phyloP scores from a whole-genome alignment of 1,140 invertebrate genomes.

The Zaprionus kolodkinae region DNA sequence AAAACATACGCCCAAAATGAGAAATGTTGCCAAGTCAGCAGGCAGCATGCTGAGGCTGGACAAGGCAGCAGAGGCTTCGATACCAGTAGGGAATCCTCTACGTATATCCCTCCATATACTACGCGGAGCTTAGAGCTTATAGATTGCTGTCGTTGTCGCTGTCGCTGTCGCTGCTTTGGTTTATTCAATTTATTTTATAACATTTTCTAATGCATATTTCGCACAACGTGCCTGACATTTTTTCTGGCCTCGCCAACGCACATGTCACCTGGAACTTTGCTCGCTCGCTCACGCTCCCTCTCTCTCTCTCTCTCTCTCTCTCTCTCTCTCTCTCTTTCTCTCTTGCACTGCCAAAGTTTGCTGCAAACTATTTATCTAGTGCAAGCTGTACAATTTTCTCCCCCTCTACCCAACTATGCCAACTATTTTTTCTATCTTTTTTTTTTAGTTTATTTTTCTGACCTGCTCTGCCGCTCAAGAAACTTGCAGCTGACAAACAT shows the following conservation, averaged over 20 bases:
- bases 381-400: background rate
- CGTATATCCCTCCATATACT: conserved; percentile 64
- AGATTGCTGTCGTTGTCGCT: conserved; percentile 55
- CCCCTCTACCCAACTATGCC: background rate
- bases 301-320: background rate
- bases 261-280: conserved; percentile 64
- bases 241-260: conserved; percentile 13
- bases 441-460: background rate
- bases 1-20: conserved; percentile 65
- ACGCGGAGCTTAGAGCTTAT: conserved; percentile 50
- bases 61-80: background rate
- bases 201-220: conserved; percentile 80
- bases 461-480: conserved; percentile 46
- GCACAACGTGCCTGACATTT: conserved; percentile 67
- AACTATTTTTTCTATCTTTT: conserved; percentile 39
- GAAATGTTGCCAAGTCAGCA: conserved; percentile 71
- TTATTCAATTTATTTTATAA: conserved; percentile 82
- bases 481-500: conserved; percentile 69
- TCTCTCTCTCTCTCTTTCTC: background rate
- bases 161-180: conserved; percentile 56
- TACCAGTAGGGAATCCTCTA: conserved; percentile 13
- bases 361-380: conserved; percentile 74
- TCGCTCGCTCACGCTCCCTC: background rate
- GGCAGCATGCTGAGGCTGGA: conserved; percentile 5
- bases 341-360: conserved; percentile 53